Evolutionary conservation across 2,797 vertebrate genomes (phyloP), one percentile per base, ranked within the genome.

Genomic region (Gallinago nigripennis): DNA sequence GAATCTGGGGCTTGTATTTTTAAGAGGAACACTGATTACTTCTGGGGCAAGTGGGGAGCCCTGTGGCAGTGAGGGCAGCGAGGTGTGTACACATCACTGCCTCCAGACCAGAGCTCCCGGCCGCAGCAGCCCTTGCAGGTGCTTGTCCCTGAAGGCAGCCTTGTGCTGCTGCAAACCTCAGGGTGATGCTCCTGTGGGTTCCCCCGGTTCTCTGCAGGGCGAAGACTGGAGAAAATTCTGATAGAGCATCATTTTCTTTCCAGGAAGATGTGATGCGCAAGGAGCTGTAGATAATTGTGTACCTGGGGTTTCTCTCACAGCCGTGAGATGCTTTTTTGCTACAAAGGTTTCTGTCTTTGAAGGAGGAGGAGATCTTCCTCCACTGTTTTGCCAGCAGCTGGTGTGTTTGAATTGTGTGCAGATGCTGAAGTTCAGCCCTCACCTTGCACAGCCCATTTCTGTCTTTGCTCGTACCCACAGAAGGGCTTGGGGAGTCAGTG

Each of bases 51-150:
- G 45, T 2, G 16, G 57, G 37, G 43, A 33, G 25, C 19, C 35
- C 51, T 14, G 25, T 1, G 3, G 53, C 57, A 75, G 33, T 0
- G 4, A 33, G 46, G 53, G 39, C 57, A 51, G 50, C 5, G 3
- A 9, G 46, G 35, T n/a, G 68, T 6, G 53, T n/a, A 33, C 19
- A 6, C 30, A 10, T 28, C 0, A 0, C 48, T 35, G 5, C 35
- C 21, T 39, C 33, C 0, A 3, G 48, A 28, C 31, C 43, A 60
- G 35, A 35, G 30, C 41, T 77, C 24, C 39, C 1, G 6, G 51
- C 54, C 1, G 0, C 17, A 28, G 63, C 30, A 41, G 46, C 28
- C 35, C 28, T 4, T 17, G 65, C 0, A 3, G 46, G 16, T 48
- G 11, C 31, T 30, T 65, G 35, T 54, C 65, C 39, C 46, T 28